Conservation (phyloP, 1,140 invertebrate species). For the Hyles vespertilio region DNA sequence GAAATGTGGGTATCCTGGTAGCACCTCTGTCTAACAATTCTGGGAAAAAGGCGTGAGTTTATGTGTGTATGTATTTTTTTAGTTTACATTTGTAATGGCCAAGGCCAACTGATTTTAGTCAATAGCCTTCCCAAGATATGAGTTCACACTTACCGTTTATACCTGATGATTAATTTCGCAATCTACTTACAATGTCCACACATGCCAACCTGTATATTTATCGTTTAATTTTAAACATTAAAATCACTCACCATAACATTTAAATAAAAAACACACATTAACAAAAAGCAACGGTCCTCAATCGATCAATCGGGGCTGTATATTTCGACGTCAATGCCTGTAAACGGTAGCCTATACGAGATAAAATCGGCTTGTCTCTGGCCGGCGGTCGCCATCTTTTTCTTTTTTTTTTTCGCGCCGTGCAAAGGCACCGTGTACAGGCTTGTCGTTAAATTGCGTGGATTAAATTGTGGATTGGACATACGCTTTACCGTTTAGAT, state of each 20-base stretch:
- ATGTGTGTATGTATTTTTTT: no score
- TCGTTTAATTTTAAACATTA: no score
- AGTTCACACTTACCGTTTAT: no score
- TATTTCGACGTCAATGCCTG: slow-evolving; percentile 18
- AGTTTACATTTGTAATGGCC: no score
- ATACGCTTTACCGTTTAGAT: slow-evolving; percentile 14
- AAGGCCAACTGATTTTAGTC: no score
- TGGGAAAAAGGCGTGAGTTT: no score
- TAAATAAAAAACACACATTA: background rate
- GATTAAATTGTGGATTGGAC: slow-evolving; percentile 19
- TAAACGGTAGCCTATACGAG: slow-evolving; percentile 29
- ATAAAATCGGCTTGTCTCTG: slow-evolving; percentile 27
- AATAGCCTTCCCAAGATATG: no score
- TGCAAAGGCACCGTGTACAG: slow-evolving; percentile 8
- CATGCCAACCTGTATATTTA: no score
- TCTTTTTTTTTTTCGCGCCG: slow-evolving; percentile 16
- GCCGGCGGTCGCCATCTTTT: slow-evolving; percentile 25
- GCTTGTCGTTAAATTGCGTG: slow-evolving; percentile 21
- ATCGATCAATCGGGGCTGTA: slow-evolving; percentile 11
- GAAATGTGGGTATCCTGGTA: no score
- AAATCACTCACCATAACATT: background rate
- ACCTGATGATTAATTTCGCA: no score
- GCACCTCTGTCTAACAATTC: no score
- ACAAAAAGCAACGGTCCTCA: slow-evolving; percentile 1
- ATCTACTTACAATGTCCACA: no score